phyloP scores from a whole-genome alignment of 2,888 invertebrate genomes.

The Hypolimnas misippus region DNA sequence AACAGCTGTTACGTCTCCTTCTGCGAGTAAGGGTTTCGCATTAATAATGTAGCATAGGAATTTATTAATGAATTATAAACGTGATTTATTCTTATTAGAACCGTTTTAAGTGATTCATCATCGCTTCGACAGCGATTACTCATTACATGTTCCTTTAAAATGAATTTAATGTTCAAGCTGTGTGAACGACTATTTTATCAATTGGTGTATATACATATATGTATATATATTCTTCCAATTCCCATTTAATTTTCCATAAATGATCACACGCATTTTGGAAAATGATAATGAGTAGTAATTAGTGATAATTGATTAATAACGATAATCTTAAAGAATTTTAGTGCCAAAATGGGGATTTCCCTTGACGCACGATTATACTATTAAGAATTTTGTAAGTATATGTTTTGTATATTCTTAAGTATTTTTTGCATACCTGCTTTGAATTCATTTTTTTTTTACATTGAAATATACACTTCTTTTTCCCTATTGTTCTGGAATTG shows the following conservation, averaged over 20 bases:
- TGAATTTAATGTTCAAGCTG: background rate
- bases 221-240: too few relatives aligned
- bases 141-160: background rate
- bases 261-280: too few relatives aligned
- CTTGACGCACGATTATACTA: background rate
- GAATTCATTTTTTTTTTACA: too few relatives aligned
- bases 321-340: background rate
- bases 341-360: background rate
- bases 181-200: too few relatives aligned
- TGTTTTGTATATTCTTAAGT: too few relatives aligned
- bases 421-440: too few relatives aligned
- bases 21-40: background rate
- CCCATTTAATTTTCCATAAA: too few relatives aligned
- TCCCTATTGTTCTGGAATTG: too few relatives aligned
- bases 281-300: too few relatives aligned
- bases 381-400: background rate
- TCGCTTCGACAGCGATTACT: background rate
- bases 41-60: background rate
- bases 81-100: background rate
- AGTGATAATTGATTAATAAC: too few relatives aligned
- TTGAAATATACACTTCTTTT: too few relatives aligned
- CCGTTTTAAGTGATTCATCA: conserved; percentile 3
- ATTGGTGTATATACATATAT: too few relatives aligned
- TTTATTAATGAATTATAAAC: conserved; percentile 12
- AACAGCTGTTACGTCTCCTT: conserved; percentile 14